These are phyloP conservation scores for Mus spretus DNA, from an alignment of 2,797 vertebrate species.

Conservation along the genomic window DNA sequence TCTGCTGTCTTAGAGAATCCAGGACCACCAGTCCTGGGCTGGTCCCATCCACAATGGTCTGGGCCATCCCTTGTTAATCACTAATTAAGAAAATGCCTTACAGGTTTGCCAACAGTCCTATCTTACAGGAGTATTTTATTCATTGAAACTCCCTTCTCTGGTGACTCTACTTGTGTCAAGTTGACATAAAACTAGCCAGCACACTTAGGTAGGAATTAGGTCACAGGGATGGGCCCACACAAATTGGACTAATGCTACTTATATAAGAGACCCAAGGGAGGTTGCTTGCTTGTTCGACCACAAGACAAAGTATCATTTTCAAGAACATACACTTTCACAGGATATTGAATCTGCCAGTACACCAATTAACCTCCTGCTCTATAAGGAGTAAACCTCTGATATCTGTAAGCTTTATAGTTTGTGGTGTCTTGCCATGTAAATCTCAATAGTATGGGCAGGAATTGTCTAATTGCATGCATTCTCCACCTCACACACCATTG, in stretches of 20 bases:
- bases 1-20: neutral
- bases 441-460: too few relatives aligned
- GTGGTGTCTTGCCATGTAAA: neutral
- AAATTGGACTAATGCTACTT: neutral
- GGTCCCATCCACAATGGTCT: neutral
- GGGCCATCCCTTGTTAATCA: neutral
- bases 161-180: neutral
- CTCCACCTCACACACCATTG: too few relatives aligned
- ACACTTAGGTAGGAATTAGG: neutral
- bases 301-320: neutral
- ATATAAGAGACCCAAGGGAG: neutral
- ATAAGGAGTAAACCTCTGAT: neutral
- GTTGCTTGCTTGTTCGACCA: too few relatives aligned
- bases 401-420: neutral
- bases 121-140: neutral
- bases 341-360: neutral
- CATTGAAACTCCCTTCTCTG: neutral
- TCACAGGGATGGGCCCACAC: neutral
- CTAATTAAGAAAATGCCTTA: neutral
- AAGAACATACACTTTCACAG: too few relatives aligned
- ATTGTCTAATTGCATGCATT: neutral
- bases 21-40: neutral
- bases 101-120: neutral
- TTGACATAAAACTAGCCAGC: neutral
- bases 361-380: neutral